Percentiles rank a stretch among this genome's conserved stretches.
Evolutionary conservation across 1,140 invertebrate species (phyloP).

Genomic region (Glomeris maerens): DNA sequence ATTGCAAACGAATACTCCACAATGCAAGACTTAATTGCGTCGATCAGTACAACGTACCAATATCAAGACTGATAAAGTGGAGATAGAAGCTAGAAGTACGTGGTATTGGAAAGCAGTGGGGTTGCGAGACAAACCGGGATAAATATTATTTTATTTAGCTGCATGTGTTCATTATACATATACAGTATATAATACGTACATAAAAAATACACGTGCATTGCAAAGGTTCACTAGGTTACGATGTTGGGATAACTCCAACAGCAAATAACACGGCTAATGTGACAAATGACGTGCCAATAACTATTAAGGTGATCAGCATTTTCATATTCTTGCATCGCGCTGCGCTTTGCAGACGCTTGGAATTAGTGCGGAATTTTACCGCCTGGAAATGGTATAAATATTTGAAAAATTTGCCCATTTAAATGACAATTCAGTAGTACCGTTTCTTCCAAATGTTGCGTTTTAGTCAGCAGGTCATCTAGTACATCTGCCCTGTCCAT

Average conservation of each 20-base stretch:
- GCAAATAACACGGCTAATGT: constrained; percentile 17
- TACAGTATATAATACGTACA: too few species aligned
- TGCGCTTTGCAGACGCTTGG: constrained; percentile 18
- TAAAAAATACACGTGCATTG: too few species aligned
- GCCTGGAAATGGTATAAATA: constrained; percentile 15
- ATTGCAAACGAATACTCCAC: too few species aligned
- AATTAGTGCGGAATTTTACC: constrained; percentile 16
- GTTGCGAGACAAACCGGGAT: too few species aligned
- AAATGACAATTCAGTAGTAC: constrained; percentile 10
- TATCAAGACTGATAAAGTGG: too few species aligned
- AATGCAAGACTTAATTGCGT: too few species aligned
- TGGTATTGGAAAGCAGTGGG: too few species aligned
- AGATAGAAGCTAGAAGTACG: too few species aligned
- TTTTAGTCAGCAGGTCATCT: constrained; percentile 20
- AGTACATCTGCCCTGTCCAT: constrained; percentile 23
- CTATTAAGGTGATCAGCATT: constrained; percentile 19
- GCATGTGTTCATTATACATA: too few species aligned
- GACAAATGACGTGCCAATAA: constrained; percentile 15
- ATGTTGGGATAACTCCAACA: constrained; percentile 13
- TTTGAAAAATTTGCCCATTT: background rate
- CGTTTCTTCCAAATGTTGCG: constrained; percentile 19
- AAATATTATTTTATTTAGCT: too few species aligned
- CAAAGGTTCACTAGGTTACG: too few species aligned
- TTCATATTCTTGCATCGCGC: constrained; percentile 22
- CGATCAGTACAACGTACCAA: too few species aligned